Base-by-base conservation (phyloP, 2,888 invertebrate genomes). In the Eulithis testata region DNA sequence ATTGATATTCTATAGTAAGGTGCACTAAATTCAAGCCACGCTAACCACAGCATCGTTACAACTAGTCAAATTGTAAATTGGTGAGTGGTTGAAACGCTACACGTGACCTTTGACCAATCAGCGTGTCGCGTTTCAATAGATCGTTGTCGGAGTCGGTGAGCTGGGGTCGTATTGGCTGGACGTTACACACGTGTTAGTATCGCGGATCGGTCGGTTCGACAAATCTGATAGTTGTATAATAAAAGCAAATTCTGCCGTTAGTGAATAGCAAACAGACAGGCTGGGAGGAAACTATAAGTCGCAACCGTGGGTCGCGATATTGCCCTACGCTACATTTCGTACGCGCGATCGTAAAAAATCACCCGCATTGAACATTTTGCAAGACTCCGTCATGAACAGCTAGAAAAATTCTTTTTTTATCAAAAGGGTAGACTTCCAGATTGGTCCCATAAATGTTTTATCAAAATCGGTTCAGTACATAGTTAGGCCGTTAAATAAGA, bases 31-130 rank as follows among this genome's bases (percentile, higher is more conserved):
- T 50, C 49, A 57, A 65, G 65, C 49, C 68, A 65, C 63, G 64
- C 63, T 54, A 60, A 27, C 62, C 66, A 63, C 69, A 63, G 64
- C 63, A 63, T 65, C 49, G 52, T 61, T 72, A 68, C 73, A 75
- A 76, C 84, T 84, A 83, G 84, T 84, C 84, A 83, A 82, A 76
- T 82, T 72, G 68, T 71, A 70, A 73, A 14, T 56, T 14, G 57
- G 45, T 40, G 64, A 11, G 47, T 52, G 63, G 52, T 37, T 51
- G 31, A 51, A 31, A 31, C 27, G 40, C 36, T 58, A 21, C 5
- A 45, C 47, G 45, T 57, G 3, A 21, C 40, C 14, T 47, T 53
- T 4, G 36, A 21, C 37, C 12, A 45, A 59, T 52, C 44, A 12
- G 14, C 4, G 55, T 55, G 50, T 62, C 21, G 43, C 21, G 31